phyloP scores from a whole-genome alignment of 2,797 vertebrate genomes.

The Micromesistius poutassou region DNA sequence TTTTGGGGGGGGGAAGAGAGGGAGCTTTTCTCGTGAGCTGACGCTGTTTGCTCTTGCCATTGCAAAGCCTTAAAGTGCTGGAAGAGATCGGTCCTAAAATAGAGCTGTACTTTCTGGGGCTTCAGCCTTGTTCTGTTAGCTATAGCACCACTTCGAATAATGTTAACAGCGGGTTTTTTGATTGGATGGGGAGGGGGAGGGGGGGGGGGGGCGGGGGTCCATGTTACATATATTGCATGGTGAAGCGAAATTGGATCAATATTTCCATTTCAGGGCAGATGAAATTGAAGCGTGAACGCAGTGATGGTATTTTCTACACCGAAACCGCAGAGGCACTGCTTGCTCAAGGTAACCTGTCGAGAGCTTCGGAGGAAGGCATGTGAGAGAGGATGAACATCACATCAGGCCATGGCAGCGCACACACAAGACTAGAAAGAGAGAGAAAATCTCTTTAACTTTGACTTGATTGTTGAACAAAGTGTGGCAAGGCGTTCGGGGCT shows the following conservation, averaged over 20 bases:
- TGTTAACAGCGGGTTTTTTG: slow-evolving; percentile 15
- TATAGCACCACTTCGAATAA: not conserved
- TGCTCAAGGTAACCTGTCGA: not conserved
- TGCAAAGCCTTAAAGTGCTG: not conserved
- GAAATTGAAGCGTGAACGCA: slow-evolving; percentile 20
- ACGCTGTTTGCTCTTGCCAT: not conserved
- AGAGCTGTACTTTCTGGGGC: not conserved
- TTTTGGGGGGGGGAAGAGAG: not conserved
- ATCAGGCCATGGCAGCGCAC: not conserved
- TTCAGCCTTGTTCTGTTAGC: not conserved
- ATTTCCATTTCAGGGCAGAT: slow-evolving; percentile 24
- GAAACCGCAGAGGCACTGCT: not conserved
- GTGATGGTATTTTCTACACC: slow-evolving; percentile 23
- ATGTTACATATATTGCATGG: slow-evolving; percentile 18
- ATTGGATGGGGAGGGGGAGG: not conserved
- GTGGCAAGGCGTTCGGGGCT: slow-evolving; percentile 11
- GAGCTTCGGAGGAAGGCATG: not conserved
- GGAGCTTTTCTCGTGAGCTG: not conserved
- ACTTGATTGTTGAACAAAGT: slow-evolving; percentile 28
- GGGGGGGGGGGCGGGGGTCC: not conserved
- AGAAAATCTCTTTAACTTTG: not conserved
- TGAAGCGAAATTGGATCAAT: slow-evolving; percentile 32
- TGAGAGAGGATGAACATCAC: not conserved
- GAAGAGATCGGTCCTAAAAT: not conserved
- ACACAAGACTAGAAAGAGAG: not conserved